A percentile compares a stretch with the other conserved stretches of the same genome.
Conservation (phyloP, 2,113 vertebrate species). For the Collichthys lucidus region DNA sequence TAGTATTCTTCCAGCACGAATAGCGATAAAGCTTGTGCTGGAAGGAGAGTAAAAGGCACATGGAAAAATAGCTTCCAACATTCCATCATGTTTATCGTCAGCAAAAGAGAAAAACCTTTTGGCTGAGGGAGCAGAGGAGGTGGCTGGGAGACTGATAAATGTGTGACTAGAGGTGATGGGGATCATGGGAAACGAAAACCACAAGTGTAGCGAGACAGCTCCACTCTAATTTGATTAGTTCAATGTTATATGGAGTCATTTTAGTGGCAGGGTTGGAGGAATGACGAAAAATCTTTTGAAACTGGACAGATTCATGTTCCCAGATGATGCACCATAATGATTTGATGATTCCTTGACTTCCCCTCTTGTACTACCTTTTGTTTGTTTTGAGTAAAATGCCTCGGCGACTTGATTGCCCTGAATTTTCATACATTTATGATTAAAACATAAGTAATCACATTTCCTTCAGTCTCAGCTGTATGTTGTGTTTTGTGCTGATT, state of each 20-base stretch:
- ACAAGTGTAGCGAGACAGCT: slow-evolving; percentile 5
- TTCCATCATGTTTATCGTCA: slow-evolving; percentile 44
- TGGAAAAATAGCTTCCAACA: slow-evolving; percentile 48
- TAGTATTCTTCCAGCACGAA: slow-evolving; percentile 22
- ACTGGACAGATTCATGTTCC: background rate
- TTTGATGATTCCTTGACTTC: background rate
- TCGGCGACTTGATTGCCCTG: background rate
- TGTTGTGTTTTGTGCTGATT: background rate
- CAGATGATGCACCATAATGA: background rate
- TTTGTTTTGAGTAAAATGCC: background rate
- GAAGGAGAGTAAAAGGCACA: slow-evolving; percentile 27
- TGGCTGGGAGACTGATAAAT: slow-evolving; percentile 34
- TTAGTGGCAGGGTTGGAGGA: background rate
- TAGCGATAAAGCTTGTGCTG: slow-evolving; percentile 27
- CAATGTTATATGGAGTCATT: background rate
- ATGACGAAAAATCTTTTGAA: background rate
- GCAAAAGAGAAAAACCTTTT: slow-evolving; percentile 26
- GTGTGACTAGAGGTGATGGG: slow-evolving; percentile 31
- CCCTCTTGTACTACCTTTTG: background rate
- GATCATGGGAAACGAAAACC: slow-evolving; percentile 43
- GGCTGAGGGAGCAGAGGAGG: background rate
- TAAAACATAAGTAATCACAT: background rate
- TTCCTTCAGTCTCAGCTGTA: background rate
- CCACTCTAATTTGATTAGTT: background rate
- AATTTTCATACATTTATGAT: background rate